These are phyloP conservation scores for Actinostola sp. DNA, from an alignment of 92 coral and sea anemone species.

Conservation along the genomic window DNA sequence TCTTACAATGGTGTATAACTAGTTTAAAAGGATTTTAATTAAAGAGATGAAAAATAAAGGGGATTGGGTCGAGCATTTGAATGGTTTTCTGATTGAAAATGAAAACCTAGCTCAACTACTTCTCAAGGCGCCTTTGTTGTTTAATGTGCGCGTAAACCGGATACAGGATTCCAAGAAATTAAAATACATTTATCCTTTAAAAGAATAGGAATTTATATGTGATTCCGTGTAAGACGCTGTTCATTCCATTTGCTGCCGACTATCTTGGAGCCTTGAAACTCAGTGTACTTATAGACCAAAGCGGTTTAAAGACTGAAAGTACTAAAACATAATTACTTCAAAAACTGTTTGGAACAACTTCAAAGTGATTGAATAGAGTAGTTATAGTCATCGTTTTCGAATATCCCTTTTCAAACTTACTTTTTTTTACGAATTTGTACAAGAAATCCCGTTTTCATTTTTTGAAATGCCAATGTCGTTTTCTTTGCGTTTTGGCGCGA, in stretches of 20 bases:
- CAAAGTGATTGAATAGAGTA: neutral
- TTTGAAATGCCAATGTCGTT: too few relatives aligned
- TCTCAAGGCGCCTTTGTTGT: too few relatives aligned
- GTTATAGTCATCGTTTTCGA: too few relatives aligned
- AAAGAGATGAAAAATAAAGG: neutral
- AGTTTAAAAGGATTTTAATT: neutral
- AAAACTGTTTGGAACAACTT: neutral
- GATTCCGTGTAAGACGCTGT: neutral
- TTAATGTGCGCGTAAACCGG: neutral
- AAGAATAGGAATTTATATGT: neutral
- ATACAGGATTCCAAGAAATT: neutral
- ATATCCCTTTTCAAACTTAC: too few relatives aligned
- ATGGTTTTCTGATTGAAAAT: neutral
- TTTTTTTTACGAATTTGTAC: too few relatives aligned
- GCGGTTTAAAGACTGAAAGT: neutral
- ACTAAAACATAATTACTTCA: neutral
- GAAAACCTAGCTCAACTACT: neutral
- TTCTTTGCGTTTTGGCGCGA: too few relatives aligned
- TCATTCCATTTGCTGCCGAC: slow-evolving; percentile 14
- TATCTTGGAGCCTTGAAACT: slow-evolving; percentile 24
- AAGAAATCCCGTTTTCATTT: too few relatives aligned
- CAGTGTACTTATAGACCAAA: neutral
- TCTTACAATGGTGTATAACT: too few relatives aligned
- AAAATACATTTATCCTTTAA: neutral
- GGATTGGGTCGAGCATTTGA: neutral